Percentiles rank a stretch among this genome's conserved stretches.
phyloP scores from a whole-genome alignment of 2,888 invertebrate genomes.

The Pristionchus maxplancki region DNA sequence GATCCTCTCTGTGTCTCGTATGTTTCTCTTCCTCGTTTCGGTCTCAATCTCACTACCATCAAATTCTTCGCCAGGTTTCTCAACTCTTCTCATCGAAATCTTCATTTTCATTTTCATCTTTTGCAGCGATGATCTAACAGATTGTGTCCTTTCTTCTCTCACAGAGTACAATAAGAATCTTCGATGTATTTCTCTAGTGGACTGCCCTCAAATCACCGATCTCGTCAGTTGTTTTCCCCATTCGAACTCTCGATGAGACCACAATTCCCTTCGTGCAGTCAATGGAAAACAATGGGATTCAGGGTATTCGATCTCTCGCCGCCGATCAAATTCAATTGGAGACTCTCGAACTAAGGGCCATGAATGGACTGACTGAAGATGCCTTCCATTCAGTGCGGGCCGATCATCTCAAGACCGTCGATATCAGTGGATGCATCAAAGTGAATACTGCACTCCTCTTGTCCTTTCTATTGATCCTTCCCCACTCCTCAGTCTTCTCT shows the following conservation, averaged over 20 bases:
- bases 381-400: slow-evolving; percentile 68
- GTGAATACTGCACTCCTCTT: slow-evolving; percentile 53
- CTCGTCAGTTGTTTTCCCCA: background rate
- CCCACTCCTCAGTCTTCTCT: background rate
- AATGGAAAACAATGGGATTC: background rate
- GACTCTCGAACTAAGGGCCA: slow-evolving; percentile 67
- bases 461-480: background rate
- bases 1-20: slow-evolving; percentile 66
- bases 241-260: background rate
- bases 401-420: slow-evolving; percentile 67
- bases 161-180: slow-evolving; percentile 67
- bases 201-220: slow-evolving; percentile 71
- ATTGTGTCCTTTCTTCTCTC: slow-evolving; percentile 65
- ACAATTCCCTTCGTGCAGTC: background rate
- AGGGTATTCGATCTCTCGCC: slow-evolving; percentile 70
- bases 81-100: background rate
- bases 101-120: slow-evolving; percentile 3
- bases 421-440: slow-evolving; percentile 74
- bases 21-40: slow-evolving; percentile 69
- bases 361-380: slow-evolving; percentile 68
- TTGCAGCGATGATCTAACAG: slow-evolving; percentile 62
- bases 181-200: slow-evolving; percentile 71
- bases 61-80: slow-evolving; percentile 62
- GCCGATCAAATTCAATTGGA: slow-evolving; percentile 63
- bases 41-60: slow-evolving; percentile 67